Conservation (phyloP, 2,888 invertebrate species). For the Ariolimax columbianus region DNA sequence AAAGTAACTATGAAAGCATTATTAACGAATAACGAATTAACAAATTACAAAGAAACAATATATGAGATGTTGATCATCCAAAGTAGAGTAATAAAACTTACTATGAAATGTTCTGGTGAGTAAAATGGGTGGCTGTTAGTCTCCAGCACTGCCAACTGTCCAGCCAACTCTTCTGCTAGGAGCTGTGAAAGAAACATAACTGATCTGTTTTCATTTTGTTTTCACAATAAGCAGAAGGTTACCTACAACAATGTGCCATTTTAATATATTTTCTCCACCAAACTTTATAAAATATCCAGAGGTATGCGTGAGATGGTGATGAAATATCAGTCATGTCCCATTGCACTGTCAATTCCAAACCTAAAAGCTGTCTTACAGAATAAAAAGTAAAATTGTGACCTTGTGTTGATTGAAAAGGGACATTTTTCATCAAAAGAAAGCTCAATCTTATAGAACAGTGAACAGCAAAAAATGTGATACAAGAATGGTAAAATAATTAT, state of each 20-base stretch:
- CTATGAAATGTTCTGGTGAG: slow-evolving; percentile 67
- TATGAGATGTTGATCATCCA: no score
- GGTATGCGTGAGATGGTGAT: not conserved
- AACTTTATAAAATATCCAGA: not conserved
- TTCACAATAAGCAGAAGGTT: not conserved
- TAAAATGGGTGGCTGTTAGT: slow-evolving; percentile 72
- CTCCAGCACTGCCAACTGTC: slow-evolving; percentile 70
- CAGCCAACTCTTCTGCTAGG: slow-evolving; percentile 71
- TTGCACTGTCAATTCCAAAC: not conserved
- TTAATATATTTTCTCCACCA: not conserved
- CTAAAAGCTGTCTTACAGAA: not conserved
- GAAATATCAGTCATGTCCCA: not conserved
- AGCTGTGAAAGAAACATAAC: slow-evolving; percentile 57
- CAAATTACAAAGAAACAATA: no score
- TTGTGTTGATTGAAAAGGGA: no score
- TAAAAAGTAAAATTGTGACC: no score
- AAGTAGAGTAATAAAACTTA: no score
- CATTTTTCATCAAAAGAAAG: no score
- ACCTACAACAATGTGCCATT: not conserved
- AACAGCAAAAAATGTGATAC: no score
- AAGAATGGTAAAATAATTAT: no score
- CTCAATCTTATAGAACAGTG: no score
- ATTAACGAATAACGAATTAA: no score
- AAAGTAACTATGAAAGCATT: no score
- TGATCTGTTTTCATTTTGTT: not conserved